Percentiles rank a stretch among this genome's conserved stretches.
Evolutionary conservation across 2,888 invertebrate species (phyloP).

Genomic region (Sphaerophoria rueppellii): DNA sequence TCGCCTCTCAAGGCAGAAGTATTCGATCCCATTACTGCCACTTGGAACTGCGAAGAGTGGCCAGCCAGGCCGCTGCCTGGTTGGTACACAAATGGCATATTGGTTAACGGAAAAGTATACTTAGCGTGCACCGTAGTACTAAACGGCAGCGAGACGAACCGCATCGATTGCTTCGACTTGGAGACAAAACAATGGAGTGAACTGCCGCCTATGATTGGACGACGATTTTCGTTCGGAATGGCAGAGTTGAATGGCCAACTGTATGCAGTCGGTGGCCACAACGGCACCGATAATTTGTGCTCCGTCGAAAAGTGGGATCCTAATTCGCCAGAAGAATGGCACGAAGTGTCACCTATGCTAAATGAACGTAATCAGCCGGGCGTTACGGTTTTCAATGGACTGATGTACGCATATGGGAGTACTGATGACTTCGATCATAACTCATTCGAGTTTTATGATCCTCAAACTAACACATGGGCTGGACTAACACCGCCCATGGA

Average conservation of each 20-base stretch:
- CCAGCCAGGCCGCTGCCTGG: background rate
- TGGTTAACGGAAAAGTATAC: background rate
- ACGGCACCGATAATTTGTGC: background rate
- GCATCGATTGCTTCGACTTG: slow-evolving; percentile 33
- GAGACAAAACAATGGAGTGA: background rate
- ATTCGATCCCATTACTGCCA: background rate
- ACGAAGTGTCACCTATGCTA: slow-evolving; percentile 6
- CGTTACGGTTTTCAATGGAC: slow-evolving; percentile 19
- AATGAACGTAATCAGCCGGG: background rate
- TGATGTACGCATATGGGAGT: slow-evolving; percentile 18
- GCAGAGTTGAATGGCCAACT: slow-evolving; percentile 19
- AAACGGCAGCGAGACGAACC: background rate
- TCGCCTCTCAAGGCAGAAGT: background rate
- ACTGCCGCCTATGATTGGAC: background rate
- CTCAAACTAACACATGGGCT: slow-evolving; percentile 35
- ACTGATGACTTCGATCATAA: slow-evolving; percentile 5
- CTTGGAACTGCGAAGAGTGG: slow-evolving; percentile 9
- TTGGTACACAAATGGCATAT: slow-evolving; percentile 31
- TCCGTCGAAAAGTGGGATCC: slow-evolving; percentile 35
- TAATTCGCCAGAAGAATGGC: slow-evolving; percentile 3
- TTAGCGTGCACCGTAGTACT: background rate
- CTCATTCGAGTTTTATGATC: slow-evolving; percentile 26
- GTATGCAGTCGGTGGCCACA: slow-evolving; percentile 30
- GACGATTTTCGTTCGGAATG: slow-evolving; percentile 38
- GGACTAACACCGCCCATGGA: background rate